phyloP scores from a whole-genome alignment of 2,113 vertebrate species.

The Petaurus breviceps region DNA sequence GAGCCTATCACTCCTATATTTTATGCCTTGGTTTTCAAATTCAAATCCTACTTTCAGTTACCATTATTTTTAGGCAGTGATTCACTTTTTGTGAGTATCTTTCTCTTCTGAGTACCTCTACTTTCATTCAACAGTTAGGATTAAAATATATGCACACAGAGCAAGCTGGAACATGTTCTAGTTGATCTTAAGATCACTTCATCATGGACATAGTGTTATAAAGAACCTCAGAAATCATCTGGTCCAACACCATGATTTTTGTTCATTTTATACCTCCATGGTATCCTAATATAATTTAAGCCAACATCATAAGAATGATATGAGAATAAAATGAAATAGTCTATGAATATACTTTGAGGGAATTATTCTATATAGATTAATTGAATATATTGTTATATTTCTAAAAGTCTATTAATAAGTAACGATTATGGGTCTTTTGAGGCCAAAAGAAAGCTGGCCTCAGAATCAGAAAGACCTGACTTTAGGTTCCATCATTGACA shows the following conservation, averaged over 20 bases:
- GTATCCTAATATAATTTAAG: not conserved
- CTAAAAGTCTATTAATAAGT: not conserved
- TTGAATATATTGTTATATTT: not conserved
- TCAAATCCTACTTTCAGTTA: not conserved
- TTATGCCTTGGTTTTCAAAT: not conserved
- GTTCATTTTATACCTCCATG: not conserved
- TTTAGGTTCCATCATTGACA: not conserved
- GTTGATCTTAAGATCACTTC: not conserved
- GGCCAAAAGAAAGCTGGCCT: not conserved
- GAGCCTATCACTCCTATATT: not conserved
- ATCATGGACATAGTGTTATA: not conserved
- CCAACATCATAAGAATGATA: not conserved
- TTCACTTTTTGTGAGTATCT: not conserved
- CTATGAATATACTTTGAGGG: not conserved
- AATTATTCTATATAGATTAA: not conserved
- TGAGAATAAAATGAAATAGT: not conserved
- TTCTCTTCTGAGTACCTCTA: not conserved
- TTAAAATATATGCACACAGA: not conserved
- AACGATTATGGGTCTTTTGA: not conserved
- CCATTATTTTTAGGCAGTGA: not conserved
- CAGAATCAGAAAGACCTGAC: not conserved
- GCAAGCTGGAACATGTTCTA: not conserved
- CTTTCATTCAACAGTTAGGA: not conserved
- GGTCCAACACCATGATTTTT: not conserved
- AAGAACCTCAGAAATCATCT: not conserved